Base-by-base conservation (phyloP, 2,797 vertebrate species). In the Paguma larvata region DNA sequence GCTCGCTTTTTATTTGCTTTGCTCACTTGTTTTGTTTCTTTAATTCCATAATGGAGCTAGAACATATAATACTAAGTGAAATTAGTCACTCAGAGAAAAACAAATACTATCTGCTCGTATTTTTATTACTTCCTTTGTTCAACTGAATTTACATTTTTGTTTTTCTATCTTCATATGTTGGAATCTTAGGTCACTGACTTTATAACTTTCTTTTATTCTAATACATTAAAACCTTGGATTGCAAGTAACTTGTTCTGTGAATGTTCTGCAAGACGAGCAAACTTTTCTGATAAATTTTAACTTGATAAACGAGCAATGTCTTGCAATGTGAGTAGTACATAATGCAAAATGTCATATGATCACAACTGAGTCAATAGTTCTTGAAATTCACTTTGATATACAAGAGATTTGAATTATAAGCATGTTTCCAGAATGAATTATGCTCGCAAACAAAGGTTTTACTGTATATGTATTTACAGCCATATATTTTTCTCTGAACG, bases 91-190 rank as follows among this genome's bases (percentile, higher is more conserved):
- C 38, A 73, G 72, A 73, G 41, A 73, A 73, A 44, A 73, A 41
- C 38, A 27, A 73, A 41, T 73, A 27, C 41, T 38, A 44, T 44
- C 27, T 27, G 72, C 2, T n/a, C 19, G 10, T 77, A 56, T 88
- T 95, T 86, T 53, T 89, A 56, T 89, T 85, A 53, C 4, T 93
- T 88, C 10, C 9, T 95, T 89, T 79, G 12, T 78, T 79, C 11
- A 53, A 63, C 6, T 56, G 56, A 75, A 75, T 51, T 84, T 59
- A n/a, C 12, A 59, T 86, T 7, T 34, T 67, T 62, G 4, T 65
- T 44, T 48, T 89, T 85, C 18, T 82, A 48, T 15, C 23, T 87
- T 51, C 44, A 32, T 73, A 46, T 82, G 30, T 63, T 91, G 51
- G 23, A 91, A 65, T 75, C 23, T 67, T 19, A 67, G 14, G 68